Evolutionary conservation across 2,113 vertebrate species (phyloP), one percentile per base, ranked within the genome.

Genomic region (Motacilla tschutschensis): DNA sequence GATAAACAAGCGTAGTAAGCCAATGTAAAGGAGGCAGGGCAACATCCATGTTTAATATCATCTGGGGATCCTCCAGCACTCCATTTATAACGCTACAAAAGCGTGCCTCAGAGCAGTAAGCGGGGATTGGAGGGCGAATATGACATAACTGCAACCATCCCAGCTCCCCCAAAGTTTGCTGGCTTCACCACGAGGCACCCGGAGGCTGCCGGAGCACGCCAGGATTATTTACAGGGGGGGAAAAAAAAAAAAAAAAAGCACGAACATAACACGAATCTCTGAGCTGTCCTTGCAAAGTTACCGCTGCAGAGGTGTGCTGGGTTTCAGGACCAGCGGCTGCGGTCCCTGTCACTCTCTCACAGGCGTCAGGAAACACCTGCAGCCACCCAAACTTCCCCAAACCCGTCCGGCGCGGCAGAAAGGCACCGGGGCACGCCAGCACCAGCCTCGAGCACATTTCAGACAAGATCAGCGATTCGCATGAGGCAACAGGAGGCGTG

Each of bases 291-390:
- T 1, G 4, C 29, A 4, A 14, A 47, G 41, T 28, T 22, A 16
- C 0, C 17, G 2, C 1, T 0, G 22, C 36, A 0, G n/a, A 18
- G 29, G 10, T 14, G 40, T 4, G 60, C 33, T 1, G 1, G 12
- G 28, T 43, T 41, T 53, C 31, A 17, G 63, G 17, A 7, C 21
- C 33, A 33, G 10, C 1, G 51, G 28, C 60, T 57, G 40, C 10
- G 22, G 11, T 43, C 25, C 2, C 16, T 19, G 47, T 40, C 82
- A 20, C 65, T 7, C 21, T 29, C 48, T 26, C 5, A 0, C n/a
- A 7, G 7, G 20, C 13, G 2, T 7, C 15, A 31, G 51, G 64
- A 17, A 88, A 50, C 5, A 5, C 77, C 70, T 28, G 63, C 58
- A 67, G 44, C 31, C 9, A 8, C 21, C 25, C 77, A 19, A 87